Percentiles rank a stretch among this genome's conserved stretches.
phyloP scores from a whole-genome alignment of 2,113 vertebrate genomes.

The Tetraodon nigroviridis region DNA sequence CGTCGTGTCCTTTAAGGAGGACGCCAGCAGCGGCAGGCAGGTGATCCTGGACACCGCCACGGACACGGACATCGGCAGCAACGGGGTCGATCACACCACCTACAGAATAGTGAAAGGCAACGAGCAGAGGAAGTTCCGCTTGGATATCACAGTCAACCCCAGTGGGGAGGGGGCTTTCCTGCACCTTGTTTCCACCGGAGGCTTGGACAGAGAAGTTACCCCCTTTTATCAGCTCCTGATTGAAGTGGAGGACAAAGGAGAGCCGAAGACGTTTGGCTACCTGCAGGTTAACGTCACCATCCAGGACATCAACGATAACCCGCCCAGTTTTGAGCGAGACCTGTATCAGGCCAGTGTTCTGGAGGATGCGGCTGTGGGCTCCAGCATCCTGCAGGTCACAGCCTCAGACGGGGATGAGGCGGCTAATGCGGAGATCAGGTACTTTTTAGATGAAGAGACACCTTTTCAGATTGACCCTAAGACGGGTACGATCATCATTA shows the following conservation, averaged over 20 bases:
- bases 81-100: slow-evolving; percentile 91
- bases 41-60: slow-evolving; percentile 96
- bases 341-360: slow-evolving; percentile 87
- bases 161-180: slow-evolving; percentile 97
- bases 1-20: slow-evolving; percentile 94
- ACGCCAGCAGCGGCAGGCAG: slow-evolving; percentile 92
- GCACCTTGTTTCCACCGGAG: slow-evolving; percentile 90
- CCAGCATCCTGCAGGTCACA: slow-evolving; percentile 86
- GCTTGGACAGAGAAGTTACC: slow-evolving; percentile 87
- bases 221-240: slow-evolving; percentile 88
- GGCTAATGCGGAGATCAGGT: slow-evolving; percentile 88
- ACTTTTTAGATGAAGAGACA: slow-evolving; percentile 82
- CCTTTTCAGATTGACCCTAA: slow-evolving; percentile 93
- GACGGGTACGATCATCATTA: slow-evolving; percentile 86
- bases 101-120: slow-evolving; percentile 92
- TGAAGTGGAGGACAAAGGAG: slow-evolving; percentile 93
- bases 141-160: slow-evolving; percentile 95
- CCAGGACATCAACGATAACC: slow-evolving; percentile 96
- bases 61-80: slow-evolving; percentile 89
- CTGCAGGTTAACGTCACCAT: slow-evolving; percentile 95
- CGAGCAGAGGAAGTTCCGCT: slow-evolving; percentile 85
- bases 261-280: slow-evolving; percentile 86
- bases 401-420: slow-evolving; percentile 92
- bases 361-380: slow-evolving; percentile 86
- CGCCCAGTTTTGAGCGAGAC: slow-evolving; percentile 83